Evolutionary conservation across 1,140 invertebrate genomes (phyloP).

Genomic region (Coptotermes formosanus): DNA sequence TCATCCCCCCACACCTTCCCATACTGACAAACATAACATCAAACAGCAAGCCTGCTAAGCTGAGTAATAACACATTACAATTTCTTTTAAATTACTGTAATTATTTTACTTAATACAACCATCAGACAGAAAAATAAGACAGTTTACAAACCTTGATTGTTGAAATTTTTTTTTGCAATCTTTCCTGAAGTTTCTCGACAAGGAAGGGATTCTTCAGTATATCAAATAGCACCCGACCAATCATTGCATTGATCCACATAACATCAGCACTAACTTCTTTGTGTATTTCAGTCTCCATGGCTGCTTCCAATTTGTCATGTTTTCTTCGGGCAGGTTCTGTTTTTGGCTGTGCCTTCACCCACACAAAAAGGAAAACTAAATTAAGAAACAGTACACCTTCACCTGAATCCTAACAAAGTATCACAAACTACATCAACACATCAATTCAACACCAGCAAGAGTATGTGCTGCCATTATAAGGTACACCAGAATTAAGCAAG

Average conservation of each 20-base stretch:
- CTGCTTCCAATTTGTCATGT: constrained; percentile 27
- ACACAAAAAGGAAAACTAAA: neutral
- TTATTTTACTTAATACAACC: too few relatives aligned
- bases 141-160: constrained; percentile 65
- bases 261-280: constrained; percentile 41
- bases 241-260: constrained; percentile 71
- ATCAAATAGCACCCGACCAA: constrained; percentile 77
- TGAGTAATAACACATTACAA: too few relatives aligned
- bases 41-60: too few relatives aligned
- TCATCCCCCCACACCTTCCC: too few relatives aligned
- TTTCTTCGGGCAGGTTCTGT: constrained; percentile 38
- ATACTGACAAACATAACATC: too few relatives aligned
- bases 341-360: constrained; percentile 19
- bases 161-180: constrained; percentile 82
- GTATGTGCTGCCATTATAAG: too few relatives aligned
- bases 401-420: neutral
- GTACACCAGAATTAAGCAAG: too few relatives aligned
- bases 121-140: too few relatives aligned
- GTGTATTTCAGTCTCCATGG: constrained; percentile 17
- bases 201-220: constrained; percentile 64
- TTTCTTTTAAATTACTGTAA: too few relatives aligned
- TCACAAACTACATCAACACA: neutral
- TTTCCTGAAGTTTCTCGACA: constrained; percentile 64
- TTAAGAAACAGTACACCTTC: neutral
- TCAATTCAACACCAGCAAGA: too few relatives aligned